Base-by-base conservation (phyloP, 2,113 vertebrate species). In the Nothocercus nigrocapillus region DNA sequence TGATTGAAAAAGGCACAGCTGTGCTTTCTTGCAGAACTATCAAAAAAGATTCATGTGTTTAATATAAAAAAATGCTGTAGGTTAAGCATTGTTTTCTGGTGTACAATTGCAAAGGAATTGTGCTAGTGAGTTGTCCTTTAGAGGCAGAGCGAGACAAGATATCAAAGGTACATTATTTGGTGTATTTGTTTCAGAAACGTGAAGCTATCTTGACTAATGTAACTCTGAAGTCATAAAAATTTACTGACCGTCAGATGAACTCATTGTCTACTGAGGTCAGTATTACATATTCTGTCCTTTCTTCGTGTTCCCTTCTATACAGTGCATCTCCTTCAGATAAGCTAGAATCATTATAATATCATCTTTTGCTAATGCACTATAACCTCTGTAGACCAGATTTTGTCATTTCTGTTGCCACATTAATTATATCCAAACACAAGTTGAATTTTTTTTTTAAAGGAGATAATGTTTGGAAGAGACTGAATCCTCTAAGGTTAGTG, bases 401-500 rank as follows among this genome's bases (percentile, higher is more conserved):
- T 90, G 58, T 86, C 9, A 30, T 56, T 88, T 94, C 70, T 96
- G 18, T 88, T 95, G 70, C 75, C 77, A 81, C 89, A 83, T 84
- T 91, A 87, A 93, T 82, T 95, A 47, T 92, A 78, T 80, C 90
- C 63, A 70, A 96, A 96, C 38, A 93, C 51, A 93, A 42, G 74
- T 85, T 62, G 56, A 44, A 79, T 82, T 90, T 80, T 93, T 90
- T 81, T 72, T 95, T 91, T 84, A 93, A 94, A 96, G 77, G 42
- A 81, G 82, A 74, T 95, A 79, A 79, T 94, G 69, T 93, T 94
- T 84, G 51, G 92, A 75, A 64, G 87, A 93, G 76, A 63, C 45
- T 74, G 58, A 54, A 82, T 90, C 96, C 84, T 94, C 92, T 85
- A 45, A 96, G 95, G 94, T 97, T 95, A 73, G 61, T 85, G 95